Base-by-base conservation (phyloP, 2,888 invertebrate genomes). In the Cyrtodaria siliqua region DNA sequence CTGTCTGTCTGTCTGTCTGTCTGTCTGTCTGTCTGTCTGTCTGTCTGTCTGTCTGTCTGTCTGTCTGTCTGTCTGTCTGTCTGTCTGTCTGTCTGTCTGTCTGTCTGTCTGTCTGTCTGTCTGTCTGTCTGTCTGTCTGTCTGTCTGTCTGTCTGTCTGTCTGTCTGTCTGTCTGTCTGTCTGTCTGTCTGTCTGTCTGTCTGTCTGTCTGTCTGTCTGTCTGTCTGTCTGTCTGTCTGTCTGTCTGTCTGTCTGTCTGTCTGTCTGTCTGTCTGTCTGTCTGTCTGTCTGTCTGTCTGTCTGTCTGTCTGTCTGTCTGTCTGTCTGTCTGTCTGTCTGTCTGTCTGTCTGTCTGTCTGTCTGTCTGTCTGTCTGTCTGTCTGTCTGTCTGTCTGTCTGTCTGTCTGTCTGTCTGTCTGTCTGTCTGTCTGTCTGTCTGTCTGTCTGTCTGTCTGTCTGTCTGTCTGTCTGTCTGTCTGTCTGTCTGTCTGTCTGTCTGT, bases 21-120 rank as follows among this genome's bases (percentile, higher is more conserved):
- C 29, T 63, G 56, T 55, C 56, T 55, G 56, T 55, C 50, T 50
- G 50, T 50, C 50, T 50, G 50, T 50, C 50, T 50, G 50, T 50
- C 50, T 40, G 40, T 40, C 40, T 40, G 40, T 40, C 40, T 40
- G 40, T 40, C 40, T 40, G 40, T 40, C 40, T 40, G 40, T 40
- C 40, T 40, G 40, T 40, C 40, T 40, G 40, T 40, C 40, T 40
- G 40, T 40, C 40, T 40, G 40, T 40, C 40, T 40, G 40, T 40
- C 40, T 40, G 40, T 40, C 40, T 40, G 40, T 40, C 40, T 40
- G 40, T 40, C 40, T 40, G 40, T 40, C n/a, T n/a, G n/a, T n/a
- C n/a, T n/a, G 40, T 40, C 40, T 40, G 40, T 40, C 40, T 40
- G 40, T 40, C 40, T 40, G 40, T 40, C 40, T 40, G 40, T 40